These are phyloP conservation scores for Hydrozoanthus gracilis DNA, from an alignment of 92 coral and sea anemone species.

Conservation along the genomic window DNA sequence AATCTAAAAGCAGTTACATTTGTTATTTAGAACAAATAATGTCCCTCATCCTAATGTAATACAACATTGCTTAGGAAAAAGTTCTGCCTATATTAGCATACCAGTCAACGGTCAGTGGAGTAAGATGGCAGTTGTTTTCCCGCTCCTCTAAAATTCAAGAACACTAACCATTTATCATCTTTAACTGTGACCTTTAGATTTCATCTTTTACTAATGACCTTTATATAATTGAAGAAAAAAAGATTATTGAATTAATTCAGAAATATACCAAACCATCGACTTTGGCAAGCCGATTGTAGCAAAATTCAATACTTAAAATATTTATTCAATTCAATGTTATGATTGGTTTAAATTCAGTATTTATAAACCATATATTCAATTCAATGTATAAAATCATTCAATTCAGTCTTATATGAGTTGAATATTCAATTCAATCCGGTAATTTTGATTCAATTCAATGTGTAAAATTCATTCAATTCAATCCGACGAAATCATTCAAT, in stretches of 20 bases:
- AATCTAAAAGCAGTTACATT: background rate
- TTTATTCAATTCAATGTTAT: conserved; percentile 15
- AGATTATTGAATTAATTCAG: no score
- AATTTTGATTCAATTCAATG: background rate
- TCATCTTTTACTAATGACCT: no score
- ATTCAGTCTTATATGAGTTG: conserved; percentile 5
- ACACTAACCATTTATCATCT: no score
- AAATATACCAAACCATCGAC: no score
- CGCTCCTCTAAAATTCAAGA: no score
- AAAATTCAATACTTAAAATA: background rate
- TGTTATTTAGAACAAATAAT: conserved; percentile 5
- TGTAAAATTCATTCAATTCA: conserved; percentile 5
- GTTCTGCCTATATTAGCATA: background rate
- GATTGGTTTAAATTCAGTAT: conserved; percentile 20
- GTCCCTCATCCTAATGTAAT: conserved; percentile 28
- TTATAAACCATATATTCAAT: conserved; percentile 20
- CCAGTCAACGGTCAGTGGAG: no score
- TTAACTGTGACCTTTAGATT: no score
- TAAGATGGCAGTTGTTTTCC: no score
- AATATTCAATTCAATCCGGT: conserved; percentile 12
- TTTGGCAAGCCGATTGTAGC: conserved; percentile 18
- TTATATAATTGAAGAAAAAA: no score
- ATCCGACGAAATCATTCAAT: no score
- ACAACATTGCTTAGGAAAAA: background rate
- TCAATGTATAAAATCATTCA: conserved; percentile 25